Base-by-base conservation (phyloP, 2,113 vertebrate species). In the Morone saxatilis region DNA sequence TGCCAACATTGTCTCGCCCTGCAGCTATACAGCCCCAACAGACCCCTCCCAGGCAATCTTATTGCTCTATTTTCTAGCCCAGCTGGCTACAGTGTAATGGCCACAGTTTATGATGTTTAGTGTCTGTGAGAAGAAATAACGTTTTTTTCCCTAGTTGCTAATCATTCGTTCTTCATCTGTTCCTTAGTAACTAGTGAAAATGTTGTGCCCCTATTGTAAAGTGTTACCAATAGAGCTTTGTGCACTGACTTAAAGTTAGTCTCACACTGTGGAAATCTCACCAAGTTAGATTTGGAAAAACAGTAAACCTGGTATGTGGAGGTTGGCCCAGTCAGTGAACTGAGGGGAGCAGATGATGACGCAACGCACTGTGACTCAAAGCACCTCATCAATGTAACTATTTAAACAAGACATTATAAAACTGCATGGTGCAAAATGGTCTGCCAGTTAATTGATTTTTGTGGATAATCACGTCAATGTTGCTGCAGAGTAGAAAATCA, bases 21-120 rank as follows among this genome's bases (percentile, higher is more conserved):
- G 89, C 67, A 78, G 92, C 78, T 62, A 45, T 71, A 68, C 69
- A 86, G 79, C 70, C 75, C 38, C 41, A 66, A 70, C 61, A 81
- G 78, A 70, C 38, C 77, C 83, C 75, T 78, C 45, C 25, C 54
- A 81, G 80, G 76, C 68, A 31, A 43, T 53, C 6, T 74, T 43
- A 51, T 25, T 87, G 77, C 78, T 86, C 68, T 54, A 38, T 82
- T 87, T 87, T 88, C 63, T 48, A 75, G 19, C 51, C 76, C 67
- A 61, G 57, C 45, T 75, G 25, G 25, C 25, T 25, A 25, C 25
- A 25, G 25, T 25, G 25, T 25, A 70, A 74, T 43, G 65, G 17
- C 53, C 38, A 22, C 20, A 14, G 11, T 80, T 31, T 43, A 5
- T 40, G 19, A 47, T 54, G 38, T 72, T 71, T 41, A 59, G 22